Evolutionary conservation across 2,797 vertebrate genomes (phyloP).

Genomic region (Gymnocypris eckloni): DNA sequence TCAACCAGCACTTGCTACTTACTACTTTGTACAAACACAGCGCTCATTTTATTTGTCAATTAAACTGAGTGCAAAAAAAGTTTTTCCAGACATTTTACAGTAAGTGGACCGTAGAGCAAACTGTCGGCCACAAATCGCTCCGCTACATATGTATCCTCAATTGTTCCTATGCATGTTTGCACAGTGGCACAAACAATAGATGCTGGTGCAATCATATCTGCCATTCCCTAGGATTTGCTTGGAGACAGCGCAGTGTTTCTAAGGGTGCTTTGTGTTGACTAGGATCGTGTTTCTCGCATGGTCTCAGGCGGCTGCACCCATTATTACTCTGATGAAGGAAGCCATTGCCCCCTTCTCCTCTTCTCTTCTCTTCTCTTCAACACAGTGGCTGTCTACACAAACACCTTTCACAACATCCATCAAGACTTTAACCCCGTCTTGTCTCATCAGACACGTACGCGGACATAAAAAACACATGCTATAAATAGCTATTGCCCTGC

Average conservation of each 20-base stretch:
- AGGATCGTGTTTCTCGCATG: conserved; percentile 70
- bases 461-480: conserved; percentile 18
- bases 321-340: conserved; percentile 75
- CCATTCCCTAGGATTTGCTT: conserved; percentile 61
- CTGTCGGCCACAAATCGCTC: background rate
- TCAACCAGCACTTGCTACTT: background rate
- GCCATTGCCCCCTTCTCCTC: conserved; percentile 14
- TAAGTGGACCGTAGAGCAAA: background rate
- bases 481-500: conserved; percentile 28
- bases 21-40: background rate
- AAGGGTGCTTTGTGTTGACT: conserved; percentile 73
- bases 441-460: conserved; percentile 18
- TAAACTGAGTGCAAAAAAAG: background rate
- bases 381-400: conserved; percentile 7
- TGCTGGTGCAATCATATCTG: conserved; percentile 61
- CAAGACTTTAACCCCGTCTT: conserved; percentile 35
- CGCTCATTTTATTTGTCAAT: background rate
- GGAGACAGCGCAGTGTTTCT: conserved; percentile 71
- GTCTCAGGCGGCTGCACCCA: conserved; percentile 69
- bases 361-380: conserved; percentile 6
- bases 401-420: conserved; percentile 34
- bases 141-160: conserved; percentile 38
- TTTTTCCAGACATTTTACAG: background rate
- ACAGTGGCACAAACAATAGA: conserved; percentile 44
- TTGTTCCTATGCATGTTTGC: conserved; percentile 49